phyloP scores from a whole-genome alignment of 2,113 vertebrate species.

The Lepisosteus osseus region DNA sequence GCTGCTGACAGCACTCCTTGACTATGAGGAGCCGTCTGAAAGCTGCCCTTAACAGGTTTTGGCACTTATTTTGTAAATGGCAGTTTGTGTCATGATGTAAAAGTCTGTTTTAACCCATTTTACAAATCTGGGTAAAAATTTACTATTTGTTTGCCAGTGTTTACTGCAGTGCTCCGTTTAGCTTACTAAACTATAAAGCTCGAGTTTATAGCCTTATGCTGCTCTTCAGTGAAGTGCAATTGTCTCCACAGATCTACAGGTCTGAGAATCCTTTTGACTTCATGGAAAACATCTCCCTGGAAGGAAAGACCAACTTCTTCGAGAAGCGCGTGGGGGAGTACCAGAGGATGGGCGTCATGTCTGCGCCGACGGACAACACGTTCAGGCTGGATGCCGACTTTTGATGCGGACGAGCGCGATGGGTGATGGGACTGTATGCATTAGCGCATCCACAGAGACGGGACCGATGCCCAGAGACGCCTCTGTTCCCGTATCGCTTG shows the following conservation, averaged over 20 bases:
- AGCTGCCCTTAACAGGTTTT: too few species aligned
- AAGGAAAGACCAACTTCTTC: slow-evolving; percentile 99
- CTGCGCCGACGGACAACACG: slow-evolving; percentile 76
- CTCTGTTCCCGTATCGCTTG: neutral
- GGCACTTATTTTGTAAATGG: too few species aligned
- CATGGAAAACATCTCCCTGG: slow-evolving; percentile 98
- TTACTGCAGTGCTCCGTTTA: too few species aligned
- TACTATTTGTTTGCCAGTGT: too few species aligned
- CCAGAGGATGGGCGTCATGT: slow-evolving; percentile 97
- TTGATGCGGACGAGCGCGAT: slow-evolving; percentile 41
- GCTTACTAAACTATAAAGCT: too few species aligned
- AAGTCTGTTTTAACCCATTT: too few species aligned
- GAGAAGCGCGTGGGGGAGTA: slow-evolving; percentile 97
- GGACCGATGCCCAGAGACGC: neutral
- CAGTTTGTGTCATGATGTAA: too few species aligned
- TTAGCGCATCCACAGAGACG: slow-evolving; percentile 3
- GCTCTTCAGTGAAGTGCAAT: neutral
- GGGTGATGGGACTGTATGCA: slow-evolving; percentile 8
- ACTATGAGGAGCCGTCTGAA: too few species aligned
- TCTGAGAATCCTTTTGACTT: slow-evolving; percentile 95
- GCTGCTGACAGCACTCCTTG: too few species aligned
- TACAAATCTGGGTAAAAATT: too few species aligned
- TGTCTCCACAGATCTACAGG: slow-evolving; percentile 71
- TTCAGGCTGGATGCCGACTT: slow-evolving; percentile 95
- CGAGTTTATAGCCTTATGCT: too few species aligned